Conservation (phyloP, 2,113 vertebrate species). For the Apeltes quadracus region DNA sequence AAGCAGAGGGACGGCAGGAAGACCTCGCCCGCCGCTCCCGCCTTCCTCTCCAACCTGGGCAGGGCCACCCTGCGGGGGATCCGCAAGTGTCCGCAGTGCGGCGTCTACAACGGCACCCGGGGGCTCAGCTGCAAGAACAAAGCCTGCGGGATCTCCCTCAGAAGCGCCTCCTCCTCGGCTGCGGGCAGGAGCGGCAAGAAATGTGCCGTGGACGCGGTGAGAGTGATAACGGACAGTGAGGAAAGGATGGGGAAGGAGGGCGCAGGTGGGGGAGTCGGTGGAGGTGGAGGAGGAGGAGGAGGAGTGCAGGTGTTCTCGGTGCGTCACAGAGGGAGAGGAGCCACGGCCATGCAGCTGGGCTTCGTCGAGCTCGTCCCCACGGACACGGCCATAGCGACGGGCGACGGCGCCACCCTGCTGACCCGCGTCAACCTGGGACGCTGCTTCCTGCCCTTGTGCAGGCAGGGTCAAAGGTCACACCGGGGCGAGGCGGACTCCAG, state of each 20-base stretch:
- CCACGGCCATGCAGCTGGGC: constrained; percentile 73
- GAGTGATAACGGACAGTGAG: constrained; percentile 81
- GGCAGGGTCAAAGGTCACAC: constrained; percentile 69
- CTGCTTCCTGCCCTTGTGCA: constrained; percentile 85
- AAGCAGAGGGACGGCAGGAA: constrained; percentile 77
- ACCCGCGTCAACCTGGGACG: constrained; percentile 88
- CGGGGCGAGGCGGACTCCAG: constrained; percentile 58
- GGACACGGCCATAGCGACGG: constrained; percentile 83
- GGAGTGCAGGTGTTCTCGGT: constrained; percentile 87
- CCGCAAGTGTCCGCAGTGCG: constrained; percentile 89
- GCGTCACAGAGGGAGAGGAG: constrained; percentile 83
- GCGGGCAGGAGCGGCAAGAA: constrained; percentile 57
- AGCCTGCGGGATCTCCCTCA: constrained; percentile 87
- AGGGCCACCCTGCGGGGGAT: constrained; percentile 91
- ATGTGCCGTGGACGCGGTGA: constrained; percentile 81
- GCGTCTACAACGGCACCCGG: constrained; percentile 92
- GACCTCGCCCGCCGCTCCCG: constrained; percentile 68
- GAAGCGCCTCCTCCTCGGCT: constrained; percentile 61
- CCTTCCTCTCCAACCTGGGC: constrained; percentile 91
- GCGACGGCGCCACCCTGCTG: constrained; percentile 83
- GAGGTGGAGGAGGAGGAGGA: not conserved
- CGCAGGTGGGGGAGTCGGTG: constrained; percentile 61
- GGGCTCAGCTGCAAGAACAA: constrained; percentile 97
- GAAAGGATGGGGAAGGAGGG: constrained; percentile 59
- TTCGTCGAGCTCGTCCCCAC: constrained; percentile 89